Evolutionary conservation across 2,113 vertebrate genomes (phyloP).

Genomic region (Tachycineta bicolor): DNA sequence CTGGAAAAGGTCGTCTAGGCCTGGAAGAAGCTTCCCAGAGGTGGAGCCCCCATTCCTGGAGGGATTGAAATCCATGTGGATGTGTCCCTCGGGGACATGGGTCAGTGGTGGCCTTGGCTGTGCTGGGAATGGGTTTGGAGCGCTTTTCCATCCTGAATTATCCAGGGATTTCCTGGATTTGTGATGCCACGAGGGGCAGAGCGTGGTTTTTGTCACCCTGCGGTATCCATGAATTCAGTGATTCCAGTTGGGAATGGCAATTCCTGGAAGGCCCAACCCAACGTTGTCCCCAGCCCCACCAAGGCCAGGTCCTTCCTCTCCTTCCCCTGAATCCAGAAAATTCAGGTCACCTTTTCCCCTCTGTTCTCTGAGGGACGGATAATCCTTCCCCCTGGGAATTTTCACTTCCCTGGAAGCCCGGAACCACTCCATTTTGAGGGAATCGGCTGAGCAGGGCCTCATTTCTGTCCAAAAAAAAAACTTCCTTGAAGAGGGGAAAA

Average conservation of each 20-base stretch:
- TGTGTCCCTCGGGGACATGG: background rate
- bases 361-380: background rate
- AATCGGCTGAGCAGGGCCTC: background rate
- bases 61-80: background rate
- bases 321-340: background rate
- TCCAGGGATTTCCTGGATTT: background rate
- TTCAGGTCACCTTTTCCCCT: background rate
- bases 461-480: background rate
- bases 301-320: background rate
- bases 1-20: background rate
- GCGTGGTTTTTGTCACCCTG: fast-evolving
- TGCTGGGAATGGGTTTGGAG: background rate
- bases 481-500: background rate
- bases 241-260: background rate
- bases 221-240: fast-evolving
- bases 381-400: background rate
- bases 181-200: background rate
- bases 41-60: background rate
- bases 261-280: background rate
- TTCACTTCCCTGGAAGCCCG: background rate
- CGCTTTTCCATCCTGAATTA: background rate
- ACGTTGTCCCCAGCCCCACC: fast-evolving
- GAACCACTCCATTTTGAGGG: background rate
- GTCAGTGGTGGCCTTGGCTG: background rate
- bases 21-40: background rate